A percentile compares a stretch with the other conserved stretches of the same genome.
phyloP scores from a whole-genome alignment of 2,797 vertebrate species.

The Buceros bicornis region DNA sequence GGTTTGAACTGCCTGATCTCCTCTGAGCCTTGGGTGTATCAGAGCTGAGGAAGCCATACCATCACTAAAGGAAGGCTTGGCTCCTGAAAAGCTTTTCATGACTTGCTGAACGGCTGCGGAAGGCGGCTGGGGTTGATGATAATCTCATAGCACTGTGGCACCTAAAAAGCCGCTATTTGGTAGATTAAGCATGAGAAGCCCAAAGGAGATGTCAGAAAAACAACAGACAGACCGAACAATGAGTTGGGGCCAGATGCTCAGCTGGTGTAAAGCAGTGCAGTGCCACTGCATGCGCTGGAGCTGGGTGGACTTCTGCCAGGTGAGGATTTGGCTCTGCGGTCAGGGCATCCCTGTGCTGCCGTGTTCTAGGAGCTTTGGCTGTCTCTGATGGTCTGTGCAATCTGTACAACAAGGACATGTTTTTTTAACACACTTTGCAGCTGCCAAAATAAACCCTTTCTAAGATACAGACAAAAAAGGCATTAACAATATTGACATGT shows the following conservation, averaged over 20 bases:
- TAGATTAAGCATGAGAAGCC: background rate
- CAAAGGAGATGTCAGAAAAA: background rate
- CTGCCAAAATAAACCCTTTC: conserved; percentile 40
- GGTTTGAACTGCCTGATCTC: background rate
- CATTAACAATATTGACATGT: conserved; percentile 16
- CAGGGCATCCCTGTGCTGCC: background rate
- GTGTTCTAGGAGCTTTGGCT: background rate
- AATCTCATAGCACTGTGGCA: background rate
- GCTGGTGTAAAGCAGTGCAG: background rate
- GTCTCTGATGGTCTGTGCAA: background rate
- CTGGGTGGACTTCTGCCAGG: conserved; percentile 6
- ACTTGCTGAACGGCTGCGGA: background rate
- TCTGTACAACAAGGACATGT: background rate
- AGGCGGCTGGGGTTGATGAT: background rate
- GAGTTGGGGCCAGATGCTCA: background rate
- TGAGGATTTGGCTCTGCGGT: background rate
- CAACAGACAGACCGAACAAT: background rate
- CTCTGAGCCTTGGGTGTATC: background rate
- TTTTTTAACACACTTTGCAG: background rate
- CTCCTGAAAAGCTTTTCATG: background rate
- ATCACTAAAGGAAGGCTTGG: background rate
- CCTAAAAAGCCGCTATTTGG: background rate
- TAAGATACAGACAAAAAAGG: conserved; percentile 23
- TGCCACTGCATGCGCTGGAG: background rate
- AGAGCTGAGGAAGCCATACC: background rate